A percentile compares a stretch with the other conserved stretches of the same genome.
Evolutionary conservation across 2,797 vertebrate genomes (phyloP).

Genomic region (Chelon labrosus): DNA sequence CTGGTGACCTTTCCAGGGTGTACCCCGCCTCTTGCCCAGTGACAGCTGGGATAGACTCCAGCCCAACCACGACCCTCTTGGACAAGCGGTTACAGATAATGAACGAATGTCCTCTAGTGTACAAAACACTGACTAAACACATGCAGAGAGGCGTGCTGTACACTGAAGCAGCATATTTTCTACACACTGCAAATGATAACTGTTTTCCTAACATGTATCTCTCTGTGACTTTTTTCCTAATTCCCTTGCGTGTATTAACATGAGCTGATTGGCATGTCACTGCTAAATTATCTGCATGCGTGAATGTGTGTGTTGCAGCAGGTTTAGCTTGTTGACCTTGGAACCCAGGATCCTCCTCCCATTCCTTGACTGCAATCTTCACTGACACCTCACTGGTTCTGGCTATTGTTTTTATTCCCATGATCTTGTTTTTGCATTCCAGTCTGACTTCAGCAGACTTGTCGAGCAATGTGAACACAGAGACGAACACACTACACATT

Average conservation of each 20-base stretch:
- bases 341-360: conserved; percentile 40
- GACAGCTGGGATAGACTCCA: too few relatives aligned
- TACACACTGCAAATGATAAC: conserved; percentile 3
- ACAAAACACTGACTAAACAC: conserved; percentile 1
- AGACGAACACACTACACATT: conserved; percentile 32
- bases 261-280: conserved; percentile 37
- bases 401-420: conserved; percentile 60
- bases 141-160: background rate
- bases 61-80: too few relatives aligned
- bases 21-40: too few relatives aligned
- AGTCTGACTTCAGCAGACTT: conserved; percentile 37
- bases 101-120: background rate
- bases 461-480: conserved; percentile 33
- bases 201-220: conserved; percentile 6
- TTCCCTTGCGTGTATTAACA: conserved; percentile 29
- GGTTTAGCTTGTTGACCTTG: conserved; percentile 55
- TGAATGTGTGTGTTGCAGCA: conserved; percentile 37
- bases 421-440: conserved; percentile 68
- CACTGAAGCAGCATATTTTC: conserved; percentile 3
- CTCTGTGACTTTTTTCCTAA: conserved; percentile 40
- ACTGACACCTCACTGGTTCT: conserved; percentile 55
- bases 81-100: background rate
- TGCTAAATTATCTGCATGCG: conserved; percentile 29
- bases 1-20: too few relatives aligned
- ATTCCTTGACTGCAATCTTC: conserved; percentile 21